phyloP scores from a whole-genome alignment of 2,797 vertebrate species.

The Amphiprion clarkii region DNA sequence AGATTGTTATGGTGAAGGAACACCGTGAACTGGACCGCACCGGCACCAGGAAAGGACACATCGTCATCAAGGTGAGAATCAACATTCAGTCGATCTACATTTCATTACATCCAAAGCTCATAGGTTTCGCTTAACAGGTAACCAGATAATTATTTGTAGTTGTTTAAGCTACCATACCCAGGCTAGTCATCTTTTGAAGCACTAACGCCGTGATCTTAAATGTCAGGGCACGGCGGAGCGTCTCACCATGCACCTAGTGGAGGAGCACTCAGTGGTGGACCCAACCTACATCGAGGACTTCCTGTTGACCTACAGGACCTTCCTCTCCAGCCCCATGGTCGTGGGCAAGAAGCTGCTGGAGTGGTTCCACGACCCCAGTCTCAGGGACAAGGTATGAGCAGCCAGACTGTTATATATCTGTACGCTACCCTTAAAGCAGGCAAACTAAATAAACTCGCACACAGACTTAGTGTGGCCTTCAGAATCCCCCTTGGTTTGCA shows the following conservation, averaged over 20 bases:
- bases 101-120: neutral
- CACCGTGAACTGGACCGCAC: slow-evolving; percentile 98
- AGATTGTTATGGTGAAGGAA: slow-evolving; percentile 99
- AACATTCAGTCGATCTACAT: neutral
- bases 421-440: neutral
- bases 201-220: neutral
- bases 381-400: slow-evolving; percentile 96
- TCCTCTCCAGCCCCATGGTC: slow-evolving; percentile 98
- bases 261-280: slow-evolving; percentile 98
- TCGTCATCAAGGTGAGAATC: slow-evolving; percentile 95
- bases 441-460: too few relatives aligned
- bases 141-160: neutral
- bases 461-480: neutral
- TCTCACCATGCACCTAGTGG: slow-evolving; percentile 98
- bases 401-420: neutral
- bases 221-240: slow-evolving; percentile 95
- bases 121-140: neutral
- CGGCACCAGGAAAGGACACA: slow-evolving; percentile 98
- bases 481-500: neutral
- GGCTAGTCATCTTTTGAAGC: neutral
- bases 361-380: slow-evolving; percentile 99
- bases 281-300: slow-evolving; percentile 99
- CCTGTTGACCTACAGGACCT: slow-evolving; percentile 97
- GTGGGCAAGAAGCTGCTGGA: slow-evolving; percentile 99
- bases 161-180: neutral